A percentile compares a stretch with the other conserved stretches of the same genome.
These are phyloP conservation scores for Ardeotis arabs DNA, from an alignment of 2,113 vertebrate species.

Conservation along the genomic window DNA sequence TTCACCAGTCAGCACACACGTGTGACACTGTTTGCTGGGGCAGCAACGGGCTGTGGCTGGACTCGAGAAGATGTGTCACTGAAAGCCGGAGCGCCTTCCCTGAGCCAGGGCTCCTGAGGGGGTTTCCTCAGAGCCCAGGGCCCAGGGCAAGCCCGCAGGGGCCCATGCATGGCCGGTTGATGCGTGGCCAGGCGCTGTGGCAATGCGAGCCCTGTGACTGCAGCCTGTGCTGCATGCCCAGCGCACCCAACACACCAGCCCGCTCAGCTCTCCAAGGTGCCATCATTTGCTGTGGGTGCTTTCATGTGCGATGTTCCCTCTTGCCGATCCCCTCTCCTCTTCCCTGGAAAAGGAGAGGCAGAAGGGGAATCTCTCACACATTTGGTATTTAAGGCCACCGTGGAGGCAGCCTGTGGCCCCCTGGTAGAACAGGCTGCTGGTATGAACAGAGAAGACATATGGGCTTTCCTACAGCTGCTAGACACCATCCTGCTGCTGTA, in stretches of 20 bases:
- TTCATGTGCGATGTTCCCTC: not conserved
- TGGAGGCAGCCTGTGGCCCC: not conserved
- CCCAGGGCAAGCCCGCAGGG: not conserved
- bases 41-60: not conserved
- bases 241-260: rapidly evolving
- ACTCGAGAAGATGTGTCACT: rapidly evolving
- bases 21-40: not conserved
- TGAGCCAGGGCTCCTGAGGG: not conserved
- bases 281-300: not conserved
- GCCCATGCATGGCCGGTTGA: rapidly evolving
- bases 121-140: not conserved
- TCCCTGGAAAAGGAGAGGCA: not conserved
- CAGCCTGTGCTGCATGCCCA: not conserved
- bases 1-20: rapidly evolving
- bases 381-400: not conserved
- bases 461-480: not conserved
- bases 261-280: not conserved
- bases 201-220: not conserved
- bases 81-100: not conserved
- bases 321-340: not conserved
- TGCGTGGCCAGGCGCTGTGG: rapidly evolving
- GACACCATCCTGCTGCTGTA: not conserved
- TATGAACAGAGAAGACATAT: not conserved
- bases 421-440: not conserved
- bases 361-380: not conserved